phyloP scores from a whole-genome alignment of 2,797 vertebrate species.

The Gymnoscopelus braueri region DNA sequence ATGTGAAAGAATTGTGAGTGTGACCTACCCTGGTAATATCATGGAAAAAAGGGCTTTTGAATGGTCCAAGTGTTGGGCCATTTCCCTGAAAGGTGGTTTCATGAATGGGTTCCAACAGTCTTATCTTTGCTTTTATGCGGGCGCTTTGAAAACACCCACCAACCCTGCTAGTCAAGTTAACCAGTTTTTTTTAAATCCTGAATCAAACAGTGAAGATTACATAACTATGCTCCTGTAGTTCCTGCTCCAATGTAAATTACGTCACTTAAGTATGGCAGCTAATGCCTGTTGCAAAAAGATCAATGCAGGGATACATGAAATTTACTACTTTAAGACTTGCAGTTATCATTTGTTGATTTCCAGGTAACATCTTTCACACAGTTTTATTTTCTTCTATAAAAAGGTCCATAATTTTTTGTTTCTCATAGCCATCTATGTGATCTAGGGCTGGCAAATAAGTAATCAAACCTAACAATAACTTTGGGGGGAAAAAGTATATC shows the following conservation, averaged over 20 bases:
- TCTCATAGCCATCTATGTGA: too few relatives aligned
- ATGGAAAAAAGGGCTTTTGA: background rate
- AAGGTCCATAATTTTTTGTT: too few relatives aligned
- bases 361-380: too few relatives aligned
- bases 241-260: background rate
- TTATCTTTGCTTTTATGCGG: background rate
- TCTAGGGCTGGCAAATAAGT: too few relatives aligned
- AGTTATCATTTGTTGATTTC: too few relatives aligned
- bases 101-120: background rate
- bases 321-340: too few relatives aligned
- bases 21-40: slow-evolving; percentile 26
- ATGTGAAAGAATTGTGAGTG: slow-evolving; percentile 32
- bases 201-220: background rate
- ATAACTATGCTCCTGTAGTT: background rate
- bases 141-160: background rate
- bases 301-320: background rate
- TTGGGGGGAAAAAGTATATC: too few relatives aligned
- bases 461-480: too few relatives aligned
- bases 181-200: too few relatives aligned
- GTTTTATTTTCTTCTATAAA: too few relatives aligned
- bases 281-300: background rate
- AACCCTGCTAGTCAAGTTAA: background rate
- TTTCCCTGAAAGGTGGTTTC: background rate
- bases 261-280: background rate
- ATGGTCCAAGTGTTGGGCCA: background rate